Evolutionary conservation across 2,888 invertebrate genomes (phyloP).

Genomic region (Drosophila yooni): DNA sequence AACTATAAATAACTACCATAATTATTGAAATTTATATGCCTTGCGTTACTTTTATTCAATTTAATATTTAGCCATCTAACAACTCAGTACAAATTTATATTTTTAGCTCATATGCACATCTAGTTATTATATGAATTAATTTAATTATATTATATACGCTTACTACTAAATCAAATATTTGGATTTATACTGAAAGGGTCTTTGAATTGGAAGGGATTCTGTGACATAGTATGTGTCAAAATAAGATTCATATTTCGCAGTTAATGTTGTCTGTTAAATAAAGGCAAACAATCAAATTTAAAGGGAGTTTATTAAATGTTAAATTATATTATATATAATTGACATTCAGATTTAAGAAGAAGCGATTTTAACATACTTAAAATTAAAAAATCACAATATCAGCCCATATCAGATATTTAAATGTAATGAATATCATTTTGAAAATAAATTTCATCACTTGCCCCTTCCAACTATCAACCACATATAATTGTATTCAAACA

Average conservation of each 20-base stretch:
- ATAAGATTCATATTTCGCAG: background rate
- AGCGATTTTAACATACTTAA: background rate
- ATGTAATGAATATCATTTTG: background rate
- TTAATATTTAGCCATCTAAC: constrained; percentile 36
- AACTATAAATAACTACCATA: constrained; percentile 65
- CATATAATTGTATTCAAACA: constrained; percentile 19
- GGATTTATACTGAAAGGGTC: constrained; percentile 8
- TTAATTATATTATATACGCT: constrained; percentile 7
- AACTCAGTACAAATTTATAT: constrained; percentile 62
- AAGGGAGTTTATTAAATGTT: background rate
- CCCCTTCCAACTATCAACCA: constrained; percentile 27
- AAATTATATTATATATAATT: background rate
- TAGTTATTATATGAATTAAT: constrained; percentile 26
- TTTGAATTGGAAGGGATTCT: constrained; percentile 22
- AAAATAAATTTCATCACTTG: background rate
- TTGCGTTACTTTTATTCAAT: constrained; percentile 31
- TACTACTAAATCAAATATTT: constrained; percentile 32
- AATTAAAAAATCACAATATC: background rate
- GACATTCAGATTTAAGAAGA: background rate
- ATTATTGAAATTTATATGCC: constrained; percentile 61
- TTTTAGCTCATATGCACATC: constrained; percentile 38
- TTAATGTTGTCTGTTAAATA: background rate
- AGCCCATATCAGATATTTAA: background rate
- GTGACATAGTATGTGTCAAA: background rate
- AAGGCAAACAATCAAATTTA: background rate